Evolutionary conservation across 2,797 vertebrate species (phyloP), one percentile per base, ranked within the genome.

Genomic region (Pygocentrus nattereri): DNA sequence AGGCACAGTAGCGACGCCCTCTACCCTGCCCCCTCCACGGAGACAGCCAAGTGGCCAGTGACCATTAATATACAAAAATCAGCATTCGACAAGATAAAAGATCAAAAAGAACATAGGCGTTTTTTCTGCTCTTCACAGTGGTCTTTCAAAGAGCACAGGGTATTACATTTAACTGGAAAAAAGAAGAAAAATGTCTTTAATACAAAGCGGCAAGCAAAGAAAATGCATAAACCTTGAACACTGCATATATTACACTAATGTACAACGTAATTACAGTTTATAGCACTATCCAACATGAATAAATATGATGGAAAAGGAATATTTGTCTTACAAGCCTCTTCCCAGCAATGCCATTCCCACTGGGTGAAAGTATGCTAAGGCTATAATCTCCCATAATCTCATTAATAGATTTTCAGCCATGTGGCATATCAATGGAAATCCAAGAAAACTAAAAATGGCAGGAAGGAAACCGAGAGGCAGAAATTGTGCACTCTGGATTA

Each of bases 311-410:
- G 18, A 56, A n/a, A 80, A 31, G 23, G 21, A 71, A 19, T 69
- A 70, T 31, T 23, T 30, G 2, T 73, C n/a, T 68, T 34, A 73
- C n/a, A n/a, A n/a, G 19, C 50, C 67, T 74, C 44, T 54, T 59
- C 13, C n/a, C 30, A 68, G 30, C n/a, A 11, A 68, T 23, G 47
- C 65, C 70, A 80, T 74, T 84, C 83, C 72, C 77, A 72, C 15
- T 79, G 82, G 79, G 82, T 61, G 75, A 85, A 87, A 85, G 82
- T 74, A 56, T 79, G 77, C 73, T 74, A 81, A 81, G 68, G 71
- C 49, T 76, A 58, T 82, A 85, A 88, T 80, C 74, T 79, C 52
- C 74, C 74, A 80, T 80, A 86, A 86, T 82, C 85, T 82, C 31
- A 76, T 86, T 80, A 85, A 49, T 78, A 79, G 76, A 82, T 67